Evolutionary conservation across 1,140 invertebrate species (phyloP), one percentile per base, ranked within the genome.

Genomic region (Brachionus manjavacas): DNA sequence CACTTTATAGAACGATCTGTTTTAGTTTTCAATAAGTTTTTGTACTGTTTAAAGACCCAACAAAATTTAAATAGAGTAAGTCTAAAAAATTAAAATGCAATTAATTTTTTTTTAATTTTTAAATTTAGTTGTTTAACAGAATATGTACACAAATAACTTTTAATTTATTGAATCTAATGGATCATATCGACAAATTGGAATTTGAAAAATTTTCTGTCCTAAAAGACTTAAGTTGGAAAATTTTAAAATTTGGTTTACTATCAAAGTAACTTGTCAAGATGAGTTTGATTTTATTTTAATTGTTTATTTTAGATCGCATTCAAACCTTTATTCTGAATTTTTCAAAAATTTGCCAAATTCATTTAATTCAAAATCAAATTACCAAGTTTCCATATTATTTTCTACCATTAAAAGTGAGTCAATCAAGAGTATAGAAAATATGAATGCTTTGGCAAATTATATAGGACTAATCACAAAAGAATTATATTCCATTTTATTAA

Each of bases 321-420:
- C 79, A 64, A 81, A 81, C 16, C 12, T 81, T n/a, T 81, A 64
- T 64, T 46, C 25, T 14, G 79, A 81, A 68, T 81, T 81, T 81
- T 60, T 81, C 41, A 60, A 68, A 64, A 81, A 81, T 46, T 81
- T 81, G 23, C 79, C 79, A 60, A 41, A n/a, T 23, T 81, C 79
- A 14, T 68, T 64, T 20, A 39, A 46, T 0, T 3, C 20, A 6
- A 41, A 41, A 16, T 81, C 79, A 23, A 81, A 81, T 28, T 81
- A 81, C 14, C 79, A 81, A 35, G 79, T 81, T 3, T 9, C 39
- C 3, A 55, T 46, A 14, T 35, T 81, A 4, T 81, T 81, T 35
- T 23, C 31, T n/a, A 81, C 52, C 20, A 60, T 81, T 23, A 31
- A 81, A 43, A 46, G 8, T 25, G 79, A 60, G 16, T 60, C 49